Evolutionary conservation across 1,140 invertebrate species (phyloP).

Genomic region (Batillaria attramentaria): DNA sequence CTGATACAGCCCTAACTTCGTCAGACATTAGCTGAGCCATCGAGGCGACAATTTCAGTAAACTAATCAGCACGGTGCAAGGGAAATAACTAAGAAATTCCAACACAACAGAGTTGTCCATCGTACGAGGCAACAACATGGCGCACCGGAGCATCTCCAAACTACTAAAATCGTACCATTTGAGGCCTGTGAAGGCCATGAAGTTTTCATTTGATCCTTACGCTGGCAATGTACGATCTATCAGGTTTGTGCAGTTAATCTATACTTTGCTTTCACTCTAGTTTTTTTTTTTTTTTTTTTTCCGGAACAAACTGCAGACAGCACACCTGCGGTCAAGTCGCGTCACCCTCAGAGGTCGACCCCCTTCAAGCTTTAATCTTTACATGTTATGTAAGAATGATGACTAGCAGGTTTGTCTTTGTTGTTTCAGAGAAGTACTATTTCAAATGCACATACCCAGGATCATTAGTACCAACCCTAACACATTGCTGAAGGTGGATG

Average conservation of each 20-base stretch:
- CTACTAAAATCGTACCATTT: constrained; percentile 14
- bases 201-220: constrained; percentile 23
- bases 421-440: constrained; percentile 14
- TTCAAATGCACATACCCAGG: constrained; percentile 24
- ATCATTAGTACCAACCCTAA: constrained; percentile 11
- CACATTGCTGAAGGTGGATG: constrained; percentile 18
- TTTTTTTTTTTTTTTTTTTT: not conserved
- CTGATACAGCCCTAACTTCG: too few species aligned
- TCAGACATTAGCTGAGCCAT: too few species aligned
- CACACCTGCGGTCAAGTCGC: not conserved
- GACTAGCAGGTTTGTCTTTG: not conserved
- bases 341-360: not conserved
- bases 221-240: not conserved
- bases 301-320: not conserved
- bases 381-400: not conserved
- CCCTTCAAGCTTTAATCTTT: not conserved
- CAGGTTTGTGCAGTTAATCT: not conserved
- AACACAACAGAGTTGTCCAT: too few species aligned
- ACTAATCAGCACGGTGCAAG: too few species aligned
- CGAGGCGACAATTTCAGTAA: too few species aligned
- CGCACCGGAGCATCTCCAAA: not conserved
- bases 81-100: too few species aligned
- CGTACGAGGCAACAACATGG: too few species aligned
- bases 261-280: not conserved
- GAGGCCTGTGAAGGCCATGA: constrained; percentile 21